Evolutionary conservation across 1,140 invertebrate genomes (phyloP), one percentile per base, ranked within the genome.

Genomic region (Penaeus chinensis): DNA sequence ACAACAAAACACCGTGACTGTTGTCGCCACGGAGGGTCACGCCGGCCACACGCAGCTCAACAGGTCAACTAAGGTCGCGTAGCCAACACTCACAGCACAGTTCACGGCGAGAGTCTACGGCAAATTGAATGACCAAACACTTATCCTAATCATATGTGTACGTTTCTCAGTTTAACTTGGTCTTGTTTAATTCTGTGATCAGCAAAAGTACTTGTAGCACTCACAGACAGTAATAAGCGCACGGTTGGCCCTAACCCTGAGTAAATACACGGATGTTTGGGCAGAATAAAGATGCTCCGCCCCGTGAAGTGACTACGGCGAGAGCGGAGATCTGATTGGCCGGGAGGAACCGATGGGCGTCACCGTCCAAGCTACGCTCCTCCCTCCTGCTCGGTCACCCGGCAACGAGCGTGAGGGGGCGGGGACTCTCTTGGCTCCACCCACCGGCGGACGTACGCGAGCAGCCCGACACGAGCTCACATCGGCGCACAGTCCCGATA

Each of bases 61-160:
- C 83, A 88, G 65, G 65, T 71, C 81, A 83, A 69, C 65, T 76
- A 83, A 76, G 81, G 81, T 71, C 81, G 71, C 82, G 79, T 80
- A 65, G 32, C 66, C 37, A 60, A 84, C 88, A 90, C 83, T 74
- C 87, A 85, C 86, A 87, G 84, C 90, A 90, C 90, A 90, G 83
- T 82, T 84, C 85, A 84, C 80, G 74, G 77, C 65, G 61, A 62
- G 77, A 89, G 74, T 78, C 83, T 89, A 89, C 89, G 89, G 81
- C 86, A 89, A 89, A 89, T 89, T 89, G 84, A 86, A 89, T 89
- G 89, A 89, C 89, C 89, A 90, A 90, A 90, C 89, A 90, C 89
- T 90, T 90, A 89, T 90, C 89, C 85, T 90, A 90, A 90, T 90
- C 89, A 90, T 90, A 89, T 90, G 89, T 90, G 89, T 90, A 84